Base-by-base conservation (phyloP, 2,113 vertebrate genomes). In the Trichomycterus rosablanca region DNA sequence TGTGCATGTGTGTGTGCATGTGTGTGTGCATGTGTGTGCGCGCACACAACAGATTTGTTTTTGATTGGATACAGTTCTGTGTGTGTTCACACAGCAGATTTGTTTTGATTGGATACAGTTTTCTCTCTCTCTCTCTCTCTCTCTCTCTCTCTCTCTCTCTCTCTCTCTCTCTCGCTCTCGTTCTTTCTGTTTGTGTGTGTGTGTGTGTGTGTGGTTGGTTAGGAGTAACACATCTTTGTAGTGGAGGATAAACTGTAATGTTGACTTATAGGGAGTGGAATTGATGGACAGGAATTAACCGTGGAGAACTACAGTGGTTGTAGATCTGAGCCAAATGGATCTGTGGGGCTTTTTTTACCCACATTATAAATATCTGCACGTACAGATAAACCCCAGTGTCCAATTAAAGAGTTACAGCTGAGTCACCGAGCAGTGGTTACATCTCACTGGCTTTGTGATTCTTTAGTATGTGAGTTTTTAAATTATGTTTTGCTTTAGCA, bases 301-400 rank as follows among this genome's bases (percentile, higher is more conserved):
- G 34, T 49, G 48, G 32, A 59, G 28, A 39, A 26, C 3, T 48
- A 23, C 59, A 65, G 70, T 48, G 48, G 54, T 61, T 63, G 9
- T 23, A 71, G 77, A 80, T 35, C 23, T 65, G 39, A 58, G 59
- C 43, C 67, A 70, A 52, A 70, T 61, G 66, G 51, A 40, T 15
- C 22, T 70, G 45, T 19, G 55, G 67, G 28, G 11, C n/a, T 59
- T 22, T 52, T 16, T 32, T 67, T 43, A 68, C 39, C 61, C 51
- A 58, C 52, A 75, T 66, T 53, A 69, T 26, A 66, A 50, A 53
- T 53, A 18, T 51, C 12, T 49, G 16, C 23, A 37, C 26, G 7
- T 30, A 30, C 26, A 30, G 26, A 4, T 7, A 30, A 30, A 30
- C 3, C 7, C 26, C 7, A 30, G 26, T 30, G 26, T n/a, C 26